These are phyloP conservation scores for Rhodophaea formosa DNA, from an alignment of 2,888 invertebrate species.

Conservation along the genomic window DNA sequence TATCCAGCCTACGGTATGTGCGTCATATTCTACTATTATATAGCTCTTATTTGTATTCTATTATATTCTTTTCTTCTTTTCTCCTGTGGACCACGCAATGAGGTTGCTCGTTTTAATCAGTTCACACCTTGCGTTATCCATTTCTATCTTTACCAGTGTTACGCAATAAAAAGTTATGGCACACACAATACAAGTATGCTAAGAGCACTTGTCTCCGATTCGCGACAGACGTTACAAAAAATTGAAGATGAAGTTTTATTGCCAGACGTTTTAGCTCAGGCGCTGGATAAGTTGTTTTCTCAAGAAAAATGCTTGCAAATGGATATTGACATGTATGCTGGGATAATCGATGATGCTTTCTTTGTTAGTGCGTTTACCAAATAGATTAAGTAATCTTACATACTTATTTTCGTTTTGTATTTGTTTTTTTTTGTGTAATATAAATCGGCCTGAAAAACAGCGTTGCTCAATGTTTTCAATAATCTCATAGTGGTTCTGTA, in stretches of 20 bases:
- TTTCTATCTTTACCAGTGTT: neutral
- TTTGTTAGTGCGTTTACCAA: neutral
- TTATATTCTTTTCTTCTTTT: too few species aligned
- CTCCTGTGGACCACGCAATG: too few species aligned
- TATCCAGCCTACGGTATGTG: too few species aligned
- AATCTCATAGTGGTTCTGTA: too few species aligned
- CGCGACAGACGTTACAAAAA: slow-evolving; percentile 11
- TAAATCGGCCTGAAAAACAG: too few species aligned
- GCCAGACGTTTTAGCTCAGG: neutral
- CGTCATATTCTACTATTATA: too few species aligned
- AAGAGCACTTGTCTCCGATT: slow-evolving; percentile 10
- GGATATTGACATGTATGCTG: neutral
- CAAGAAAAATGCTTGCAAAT: neutral
- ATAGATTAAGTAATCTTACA: too few species aligned
- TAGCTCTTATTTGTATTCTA: too few species aligned
- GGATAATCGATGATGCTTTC: neutral
- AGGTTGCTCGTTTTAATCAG: too few species aligned
- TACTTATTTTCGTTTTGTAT: too few species aligned
- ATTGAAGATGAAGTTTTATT: slow-evolving; percentile 7
- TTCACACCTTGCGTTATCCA: neutral
- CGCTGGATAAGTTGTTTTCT: neutral
- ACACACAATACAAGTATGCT: slow-evolving; percentile 2
- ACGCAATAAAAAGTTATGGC: slow-evolving; percentile 9
- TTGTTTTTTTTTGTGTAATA: too few species aligned
- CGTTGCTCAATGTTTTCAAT: too few species aligned